Evolutionary conservation across 2,888 invertebrate genomes (phyloP).

Genomic region (Scaptomyza cyrtandrae): DNA sequence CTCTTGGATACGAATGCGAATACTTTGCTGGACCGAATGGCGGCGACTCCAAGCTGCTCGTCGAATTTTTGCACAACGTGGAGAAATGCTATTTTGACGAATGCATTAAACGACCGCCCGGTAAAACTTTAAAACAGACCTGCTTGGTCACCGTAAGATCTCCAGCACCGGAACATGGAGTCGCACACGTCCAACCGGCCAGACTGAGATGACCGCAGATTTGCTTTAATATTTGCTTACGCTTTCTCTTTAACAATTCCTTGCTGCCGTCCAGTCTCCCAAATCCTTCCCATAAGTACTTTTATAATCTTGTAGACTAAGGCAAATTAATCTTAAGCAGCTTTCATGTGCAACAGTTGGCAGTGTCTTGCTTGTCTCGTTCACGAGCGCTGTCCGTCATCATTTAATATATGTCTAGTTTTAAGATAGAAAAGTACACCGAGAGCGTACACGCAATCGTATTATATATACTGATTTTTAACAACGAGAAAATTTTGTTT

Average conservation of each 20-base stretch:
- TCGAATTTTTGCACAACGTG: slow-evolving; percentile 88
- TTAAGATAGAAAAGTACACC: slow-evolving; percentile 35
- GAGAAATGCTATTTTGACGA: slow-evolving; percentile 86
- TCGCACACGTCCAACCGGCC: slow-evolving; percentile 76
- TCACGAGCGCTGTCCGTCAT: slow-evolving; percentile 12
- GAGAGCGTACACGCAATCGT: slow-evolving; percentile 37
- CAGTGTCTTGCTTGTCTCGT: slow-evolving; percentile 1
- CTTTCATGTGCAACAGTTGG: slow-evolving; percentile 46
- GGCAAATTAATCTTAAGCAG: slow-evolving; percentile 27
- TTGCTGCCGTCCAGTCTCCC: slow-evolving; percentile 28
- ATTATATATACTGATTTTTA: slow-evolving; percentile 19
- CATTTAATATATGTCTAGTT: slow-evolving; percentile 14
- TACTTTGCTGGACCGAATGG: slow-evolving; percentile 91
- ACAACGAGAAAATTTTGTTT: neutral
- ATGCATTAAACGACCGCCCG: slow-evolving; percentile 85
- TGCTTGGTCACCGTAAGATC: slow-evolving; percentile 86
- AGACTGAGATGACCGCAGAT: slow-evolving; percentile 63
- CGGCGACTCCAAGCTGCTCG: slow-evolving; percentile 89
- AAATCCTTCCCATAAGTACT: slow-evolving; percentile 3
- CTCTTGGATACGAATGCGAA: slow-evolving; percentile 87
- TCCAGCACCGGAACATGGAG: slow-evolving; percentile 81
- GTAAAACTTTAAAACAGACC: slow-evolving; percentile 86
- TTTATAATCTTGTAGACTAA: slow-evolving; percentile 25
- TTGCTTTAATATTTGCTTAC: neutral
- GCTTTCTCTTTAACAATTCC: neutral